Percentiles rank a stretch among this genome's conserved stretches.
phyloP scores from a whole-genome alignment of 2,888 invertebrate species.

The Xestoiulus laeticollis region DNA sequence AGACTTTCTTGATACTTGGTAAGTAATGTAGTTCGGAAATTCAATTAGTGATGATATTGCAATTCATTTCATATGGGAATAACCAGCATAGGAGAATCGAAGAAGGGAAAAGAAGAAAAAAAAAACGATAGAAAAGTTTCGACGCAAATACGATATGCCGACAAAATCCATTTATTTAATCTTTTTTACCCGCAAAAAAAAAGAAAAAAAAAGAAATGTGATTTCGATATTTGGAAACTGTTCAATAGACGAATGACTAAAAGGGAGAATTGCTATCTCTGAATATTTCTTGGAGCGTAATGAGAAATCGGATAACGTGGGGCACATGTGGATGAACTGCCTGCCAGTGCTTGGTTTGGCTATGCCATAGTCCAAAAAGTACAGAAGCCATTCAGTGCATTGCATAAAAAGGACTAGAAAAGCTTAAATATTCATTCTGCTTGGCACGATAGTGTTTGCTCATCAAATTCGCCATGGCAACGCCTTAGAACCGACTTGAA shows the following conservation, averaged over 20 bases:
- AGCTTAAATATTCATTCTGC: conserved; percentile 36
- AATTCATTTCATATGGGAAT: not conserved
- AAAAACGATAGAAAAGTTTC: not conserved
- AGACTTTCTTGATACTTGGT: not conserved
- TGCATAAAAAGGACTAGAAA: not conserved
- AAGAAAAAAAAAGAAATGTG: not conserved
- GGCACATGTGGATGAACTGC: conserved; percentile 23
- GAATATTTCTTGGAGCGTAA: conserved; percentile 43
- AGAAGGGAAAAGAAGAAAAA: not conserved
- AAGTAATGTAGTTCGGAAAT: not conserved
- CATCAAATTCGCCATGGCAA: conserved; percentile 3
- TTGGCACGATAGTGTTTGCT: conserved; percentile 30
- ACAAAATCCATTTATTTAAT: conserved; percentile 37
- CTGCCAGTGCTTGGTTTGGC: not conserved
- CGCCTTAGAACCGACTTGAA: not conserved
- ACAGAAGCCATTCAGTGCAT: conserved; percentile 5
- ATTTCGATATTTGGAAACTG: conserved; percentile 41
- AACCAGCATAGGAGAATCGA: not conserved
- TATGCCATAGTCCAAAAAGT: not conserved
- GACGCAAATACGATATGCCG: conserved; percentile 3
- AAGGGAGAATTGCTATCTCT: conserved; percentile 30
- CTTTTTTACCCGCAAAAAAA: not conserved
- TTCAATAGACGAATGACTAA: not conserved
- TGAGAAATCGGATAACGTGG: conserved; percentile 41
- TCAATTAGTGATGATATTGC: conserved; percentile 6